Conservation (phyloP, 2,113 vertebrate genomes). For the Megaceryle maxima region DNA sequence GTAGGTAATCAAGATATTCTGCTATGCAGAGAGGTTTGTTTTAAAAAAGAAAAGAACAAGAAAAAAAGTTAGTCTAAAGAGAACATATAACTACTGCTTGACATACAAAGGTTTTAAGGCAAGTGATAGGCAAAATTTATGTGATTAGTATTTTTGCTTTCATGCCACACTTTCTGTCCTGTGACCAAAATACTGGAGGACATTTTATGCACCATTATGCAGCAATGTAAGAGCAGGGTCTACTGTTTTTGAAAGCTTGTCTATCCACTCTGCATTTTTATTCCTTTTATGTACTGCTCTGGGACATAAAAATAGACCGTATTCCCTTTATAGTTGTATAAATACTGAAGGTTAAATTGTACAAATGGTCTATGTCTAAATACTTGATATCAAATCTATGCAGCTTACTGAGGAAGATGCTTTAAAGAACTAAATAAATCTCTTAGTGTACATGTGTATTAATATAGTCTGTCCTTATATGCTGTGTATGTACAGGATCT, state of each 20-base stretch:
- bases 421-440: neutral
- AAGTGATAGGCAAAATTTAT: slow-evolving; percentile 12
- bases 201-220: slow-evolving; percentile 53
- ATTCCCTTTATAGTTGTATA: slow-evolving; percentile 52
- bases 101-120: slow-evolving; percentile 13
- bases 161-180: neutral
- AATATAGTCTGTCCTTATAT: neutral
- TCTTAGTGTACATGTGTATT: neutral
- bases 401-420: neutral
- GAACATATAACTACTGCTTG: neutral
- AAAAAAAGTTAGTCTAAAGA: neutral
- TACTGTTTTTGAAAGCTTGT: slow-evolving; percentile 22
- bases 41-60: neutral
- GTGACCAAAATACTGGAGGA: slow-evolving; percentile 39
- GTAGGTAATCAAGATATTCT: neutral
- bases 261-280: slow-evolving; percentile 52
- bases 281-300: slow-evolving; percentile 59
- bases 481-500: neutral
- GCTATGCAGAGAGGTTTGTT: neutral
- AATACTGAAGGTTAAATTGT: slow-evolving; percentile 61
- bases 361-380: slow-evolving; percentile 36
- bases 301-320: slow-evolving; percentile 37
- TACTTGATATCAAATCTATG: neutral
- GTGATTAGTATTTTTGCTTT: slow-evolving; percentile 41
- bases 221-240: neutral